These are phyloP conservation scores for Myripristis murdjan DNA, from an alignment of 2,797 vertebrate genomes.

Conservation along the genomic window DNA sequence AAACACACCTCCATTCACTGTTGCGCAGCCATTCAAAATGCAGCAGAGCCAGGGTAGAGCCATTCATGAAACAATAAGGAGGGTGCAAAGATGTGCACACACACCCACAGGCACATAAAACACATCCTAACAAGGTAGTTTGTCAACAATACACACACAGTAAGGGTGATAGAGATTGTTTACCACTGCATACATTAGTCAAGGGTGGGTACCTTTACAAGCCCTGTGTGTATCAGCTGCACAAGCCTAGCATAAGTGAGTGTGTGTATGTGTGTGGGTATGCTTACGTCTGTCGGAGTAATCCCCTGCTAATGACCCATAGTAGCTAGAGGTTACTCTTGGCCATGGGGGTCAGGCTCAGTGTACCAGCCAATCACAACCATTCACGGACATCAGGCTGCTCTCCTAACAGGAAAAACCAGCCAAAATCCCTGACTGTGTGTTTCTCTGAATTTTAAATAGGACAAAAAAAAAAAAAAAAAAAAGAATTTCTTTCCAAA, in stretches of 20 bases:
- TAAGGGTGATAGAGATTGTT: constrained; percentile 23
- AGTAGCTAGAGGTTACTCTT: constrained; percentile 69
- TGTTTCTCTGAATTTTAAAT: neutral
- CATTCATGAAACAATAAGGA: constrained; percentile 5
- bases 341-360: constrained; percentile 51
- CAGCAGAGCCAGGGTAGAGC: neutral
- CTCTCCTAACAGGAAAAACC: neutral
- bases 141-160: neutral
- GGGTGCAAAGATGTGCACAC: neutral
- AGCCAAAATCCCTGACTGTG: constrained; percentile 11
- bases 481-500: too few relatives aligned
- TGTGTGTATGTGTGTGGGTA: constrained; percentile 27
- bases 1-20: constrained; percentile 35
- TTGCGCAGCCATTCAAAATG: constrained; percentile 10
- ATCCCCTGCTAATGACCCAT: constrained; percentile 67
- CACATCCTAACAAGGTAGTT: neutral
- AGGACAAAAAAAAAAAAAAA: too few relatives aligned
- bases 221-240: constrained; percentile 12
- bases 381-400: constrained; percentile 4
- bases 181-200: constrained; percentile 36
- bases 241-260: constrained; percentile 5
- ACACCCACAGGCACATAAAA: constrained; percentile 1
- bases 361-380: constrained; percentile 44
- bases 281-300: constrained; percentile 33
- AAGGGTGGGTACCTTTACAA: constrained; percentile 39